phyloP scores from a whole-genome alignment of 37 sponge, comb jelly and placozoan species.

The Dysidea cf. avara region DNA sequence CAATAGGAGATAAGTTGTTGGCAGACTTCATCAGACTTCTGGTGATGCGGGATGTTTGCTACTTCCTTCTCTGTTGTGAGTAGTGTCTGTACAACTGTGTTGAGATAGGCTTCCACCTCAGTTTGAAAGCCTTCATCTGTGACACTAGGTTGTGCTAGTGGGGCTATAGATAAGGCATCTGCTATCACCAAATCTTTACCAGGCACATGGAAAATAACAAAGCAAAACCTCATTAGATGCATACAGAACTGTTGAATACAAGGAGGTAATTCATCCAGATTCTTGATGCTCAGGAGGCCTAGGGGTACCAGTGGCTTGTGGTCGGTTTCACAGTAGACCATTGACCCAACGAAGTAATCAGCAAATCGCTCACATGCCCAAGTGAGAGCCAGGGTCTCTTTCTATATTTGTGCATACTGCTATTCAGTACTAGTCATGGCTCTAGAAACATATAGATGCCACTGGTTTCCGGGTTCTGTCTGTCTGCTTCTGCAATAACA shows the following conservation, averaged over 20 bases:
- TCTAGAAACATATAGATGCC: slow-evolving; percentile 37
- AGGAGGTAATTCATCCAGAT: slow-evolving; percentile 38
- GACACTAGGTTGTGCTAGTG: slow-evolving; percentile 1
- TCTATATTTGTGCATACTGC: slow-evolving; percentile 54
- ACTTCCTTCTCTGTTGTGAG: too few species aligned
- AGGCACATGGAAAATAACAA: slow-evolving; percentile 49
- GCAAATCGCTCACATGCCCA: slow-evolving; percentile 39
- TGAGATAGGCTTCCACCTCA: too few species aligned
- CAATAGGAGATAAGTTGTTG: too few species aligned
- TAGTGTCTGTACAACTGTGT: too few species aligned
- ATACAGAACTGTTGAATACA: slow-evolving; percentile 45
- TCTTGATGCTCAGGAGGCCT: slow-evolving; percentile 45
- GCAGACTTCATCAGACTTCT: too few species aligned
- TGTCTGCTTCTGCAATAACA: slow-evolving; percentile 3
- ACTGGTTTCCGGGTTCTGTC: background rate
- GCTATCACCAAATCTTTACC: slow-evolving; percentile 52
- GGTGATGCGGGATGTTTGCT: too few species aligned
- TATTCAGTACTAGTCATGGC: slow-evolving; percentile 29
- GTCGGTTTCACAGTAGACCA: slow-evolving; percentile 46
- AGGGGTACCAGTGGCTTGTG: slow-evolving; percentile 61
- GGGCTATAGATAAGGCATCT: slow-evolving; percentile 45
- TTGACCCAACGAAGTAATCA: slow-evolving; percentile 29
- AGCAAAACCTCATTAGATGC: slow-evolving; percentile 44
- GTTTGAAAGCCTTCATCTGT: background rate
- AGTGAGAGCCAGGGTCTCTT: slow-evolving; percentile 39